A percentile compares a stretch with the other conserved stretches of the same genome.
Conservation (phyloP, 2,797 vertebrate species). For the Cuculus canorus region DNA sequence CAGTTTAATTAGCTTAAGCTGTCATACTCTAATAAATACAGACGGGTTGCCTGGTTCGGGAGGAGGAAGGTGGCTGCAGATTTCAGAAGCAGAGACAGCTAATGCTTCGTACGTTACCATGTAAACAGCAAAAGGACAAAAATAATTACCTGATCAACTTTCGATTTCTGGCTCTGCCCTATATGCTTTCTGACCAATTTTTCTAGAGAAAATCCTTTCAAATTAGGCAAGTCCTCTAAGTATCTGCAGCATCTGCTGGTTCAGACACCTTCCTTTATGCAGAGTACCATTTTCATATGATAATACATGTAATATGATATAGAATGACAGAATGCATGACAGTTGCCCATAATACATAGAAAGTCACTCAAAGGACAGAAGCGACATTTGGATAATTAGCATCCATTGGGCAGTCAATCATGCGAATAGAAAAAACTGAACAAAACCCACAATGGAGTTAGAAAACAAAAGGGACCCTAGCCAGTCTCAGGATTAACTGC, state of each 20-base stretch:
- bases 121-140: constrained; percentile 69
- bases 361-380: constrained; percentile 87
- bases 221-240: constrained; percentile 75
- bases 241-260: constrained; percentile 80
- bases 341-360: constrained; percentile 85
- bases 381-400: constrained; percentile 88
- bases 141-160: constrained; percentile 80
- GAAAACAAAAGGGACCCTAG: constrained; percentile 86
- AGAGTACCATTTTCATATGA: constrained; percentile 80
- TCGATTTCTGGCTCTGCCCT: constrained; percentile 72
- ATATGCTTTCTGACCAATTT: constrained; percentile 68
- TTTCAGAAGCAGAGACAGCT: constrained; percentile 58
- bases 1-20: constrained; percentile 75
- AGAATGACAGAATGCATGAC: constrained; percentile 86
- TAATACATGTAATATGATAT: constrained; percentile 86
- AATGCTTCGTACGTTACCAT: constrained; percentile 61
- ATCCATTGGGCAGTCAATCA: constrained; percentile 87
- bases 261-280: constrained; percentile 79
- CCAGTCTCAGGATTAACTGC: constrained; percentile 86
- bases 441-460: constrained; percentile 86
- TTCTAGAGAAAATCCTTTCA: constrained; percentile 71
- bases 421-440: constrained; percentile 84
- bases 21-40: constrained; percentile 73
- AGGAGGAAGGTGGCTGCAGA: constrained; percentile 69
- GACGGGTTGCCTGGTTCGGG: constrained; percentile 56